Percentiles rank a stretch among this genome's conserved stretches.
These are phyloP conservation scores for Gnatocerus cornutus DNA, from an alignment of 2,888 invertebrate genomes.

Conservation along the genomic window DNA sequence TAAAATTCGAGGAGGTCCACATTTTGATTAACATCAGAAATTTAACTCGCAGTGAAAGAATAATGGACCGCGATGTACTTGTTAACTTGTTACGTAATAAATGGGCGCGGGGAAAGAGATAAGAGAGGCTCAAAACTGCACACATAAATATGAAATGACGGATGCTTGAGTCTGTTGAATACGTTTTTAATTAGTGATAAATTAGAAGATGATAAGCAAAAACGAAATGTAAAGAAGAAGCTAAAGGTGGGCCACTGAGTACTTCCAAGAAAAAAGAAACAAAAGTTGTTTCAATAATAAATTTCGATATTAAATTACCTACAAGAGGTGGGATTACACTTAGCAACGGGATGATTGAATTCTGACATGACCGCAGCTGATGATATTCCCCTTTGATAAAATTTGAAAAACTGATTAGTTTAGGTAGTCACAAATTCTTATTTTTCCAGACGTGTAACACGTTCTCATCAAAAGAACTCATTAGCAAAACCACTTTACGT, in stretches of 20 bases:
- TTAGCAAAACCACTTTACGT: neutral
- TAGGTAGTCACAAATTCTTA: neutral
- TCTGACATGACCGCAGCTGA: neutral
- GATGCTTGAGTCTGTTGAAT: neutral
- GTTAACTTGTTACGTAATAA: constrained; percentile 29
- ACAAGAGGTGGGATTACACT: too few species aligned
- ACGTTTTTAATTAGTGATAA: constrained; percentile 4
- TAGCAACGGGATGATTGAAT: neutral
- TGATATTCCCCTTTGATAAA: too few species aligned
- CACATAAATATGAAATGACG: neutral
- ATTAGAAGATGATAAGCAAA: constrained; percentile 4
- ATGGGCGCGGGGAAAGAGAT: neutral
- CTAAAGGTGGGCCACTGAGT: neutral
- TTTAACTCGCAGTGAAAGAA: constrained; percentile 44
- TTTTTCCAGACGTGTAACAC: neutral
- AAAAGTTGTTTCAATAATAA: neutral
- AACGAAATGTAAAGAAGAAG: neutral
- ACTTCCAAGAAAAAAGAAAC: neutral
- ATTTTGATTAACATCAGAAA: constrained; percentile 45
- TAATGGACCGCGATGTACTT: constrained; percentile 32
- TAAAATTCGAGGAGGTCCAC: constrained; percentile 47
- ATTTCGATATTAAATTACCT: neutral
- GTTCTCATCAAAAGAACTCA: neutral
- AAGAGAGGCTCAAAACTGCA: neutral
- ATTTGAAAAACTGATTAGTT: too few species aligned